Evolutionary conservation across 2,888 invertebrate genomes (phyloP), one percentile per base, ranked within the genome.

Genomic region (Celastrina argiolus): DNA sequence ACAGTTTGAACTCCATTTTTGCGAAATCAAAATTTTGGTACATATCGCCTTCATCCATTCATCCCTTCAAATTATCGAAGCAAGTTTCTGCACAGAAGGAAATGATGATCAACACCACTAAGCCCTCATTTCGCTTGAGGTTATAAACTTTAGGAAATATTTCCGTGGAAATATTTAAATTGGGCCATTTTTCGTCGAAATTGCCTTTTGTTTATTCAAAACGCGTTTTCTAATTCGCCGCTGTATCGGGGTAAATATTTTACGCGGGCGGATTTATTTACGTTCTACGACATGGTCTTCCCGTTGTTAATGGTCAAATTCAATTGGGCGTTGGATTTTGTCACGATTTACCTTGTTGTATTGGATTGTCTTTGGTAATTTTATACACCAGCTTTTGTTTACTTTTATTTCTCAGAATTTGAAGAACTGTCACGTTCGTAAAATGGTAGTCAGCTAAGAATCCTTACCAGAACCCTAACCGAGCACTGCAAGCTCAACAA

Each of bases 131-230:
- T 51, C 51, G 26, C 12, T 51, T 22, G 22, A 22, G 51, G 16
- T 58, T 58, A 31, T 58, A 31, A 58, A 58, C 28, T 31, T 58
- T 28, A n/a, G 2, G 51, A 2, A 31, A 31, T 58, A 28, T 31
- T 58, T 58, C 31, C 58, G 31, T 58, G 31, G 58, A 16, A 31
- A 31, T 14, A 58, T 58, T 59, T 59, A 59, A 59, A 59, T 34
- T 59, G 59, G 34, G 12, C 59, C 59, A 59, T 59, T 59, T 59
- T 59, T 59, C 34, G 59, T 59, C 34, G 59, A 59, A 59, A 59
- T 59, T 59, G 59, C 59, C 59, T 59, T 59, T 59, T 59, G 59
- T 59, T 59, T 34, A 59, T 59, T 59, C 59, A 59, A 59, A 59
- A 34, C 59, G 59, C 59, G 59, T 59, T 59, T 59, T 59, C 59